A percentile compares a stretch with the other conserved stretches of the same genome.
Conservation (phyloP, 35 echinoderm and acorn worm species). For the Heliocidaris erythrogramma region DNA sequence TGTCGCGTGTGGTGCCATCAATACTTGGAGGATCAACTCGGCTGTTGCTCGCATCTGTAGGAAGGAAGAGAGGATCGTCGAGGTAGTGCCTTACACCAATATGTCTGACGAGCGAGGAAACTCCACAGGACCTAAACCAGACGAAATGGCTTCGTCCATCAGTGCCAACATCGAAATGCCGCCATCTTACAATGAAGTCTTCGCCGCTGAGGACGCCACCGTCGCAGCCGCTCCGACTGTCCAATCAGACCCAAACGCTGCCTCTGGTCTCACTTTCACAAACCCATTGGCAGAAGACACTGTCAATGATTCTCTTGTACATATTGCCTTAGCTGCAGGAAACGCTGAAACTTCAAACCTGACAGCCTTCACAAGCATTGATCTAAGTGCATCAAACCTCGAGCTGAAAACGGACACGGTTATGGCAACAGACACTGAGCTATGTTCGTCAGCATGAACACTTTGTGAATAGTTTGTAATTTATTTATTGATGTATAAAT, state of each 20-base stretch:
- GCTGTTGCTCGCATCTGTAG: constrained; percentile 22
- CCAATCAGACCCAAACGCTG: not conserved
- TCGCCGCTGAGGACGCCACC: not conserved
- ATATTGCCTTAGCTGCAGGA: not conserved
- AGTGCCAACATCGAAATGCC: constrained; percentile 34
- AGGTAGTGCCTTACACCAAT: constrained; percentile 24
- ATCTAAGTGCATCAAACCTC: not conserved
- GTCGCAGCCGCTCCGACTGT: not conserved
- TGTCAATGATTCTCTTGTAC: not conserved
- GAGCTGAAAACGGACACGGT: not conserved
- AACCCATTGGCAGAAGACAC: not conserved
- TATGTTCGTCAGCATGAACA: not conserved
- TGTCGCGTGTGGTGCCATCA: constrained; percentile 46
- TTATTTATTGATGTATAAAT: not conserved
- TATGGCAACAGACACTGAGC: not conserved
- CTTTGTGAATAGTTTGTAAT: not conserved
- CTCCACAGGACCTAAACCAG: constrained; percentile 16
- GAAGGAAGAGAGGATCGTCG: constrained; percentile 41
- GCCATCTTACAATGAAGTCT: constrained; percentile 43
- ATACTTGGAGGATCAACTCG: constrained; percentile 33
- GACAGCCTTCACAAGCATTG: not conserved
- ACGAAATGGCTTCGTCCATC: constrained; percentile 21
- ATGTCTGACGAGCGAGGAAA: not conserved
- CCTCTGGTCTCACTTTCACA: not conserved
- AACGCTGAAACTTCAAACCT: not conserved